These are phyloP conservation scores for Dipodomys ordii DNA, from an alignment of 2,113 vertebrate species.

Conservation along the genomic window DNA sequence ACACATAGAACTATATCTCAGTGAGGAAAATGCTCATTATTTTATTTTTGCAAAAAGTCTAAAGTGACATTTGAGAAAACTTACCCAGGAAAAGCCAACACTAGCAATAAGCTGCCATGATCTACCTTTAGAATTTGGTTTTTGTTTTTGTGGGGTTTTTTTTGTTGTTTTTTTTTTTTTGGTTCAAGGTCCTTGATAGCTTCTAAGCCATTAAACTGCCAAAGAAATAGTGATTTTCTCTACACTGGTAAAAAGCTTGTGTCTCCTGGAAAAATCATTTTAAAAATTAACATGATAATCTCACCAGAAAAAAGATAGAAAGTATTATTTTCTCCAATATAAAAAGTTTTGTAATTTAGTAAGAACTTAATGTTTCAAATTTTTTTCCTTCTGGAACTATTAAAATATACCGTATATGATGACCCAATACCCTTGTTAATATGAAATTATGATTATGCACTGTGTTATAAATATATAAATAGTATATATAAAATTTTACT, in stretches of 20 bases:
- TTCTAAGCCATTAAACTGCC: slow-evolving; percentile 40
- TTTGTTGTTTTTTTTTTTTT: slow-evolving; percentile 51
- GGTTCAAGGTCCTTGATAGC: slow-evolving; percentile 5
- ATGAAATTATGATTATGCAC: not conserved
- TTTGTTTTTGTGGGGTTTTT: too few relatives aligned
- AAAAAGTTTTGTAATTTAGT: not conserved
- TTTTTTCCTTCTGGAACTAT: not conserved
- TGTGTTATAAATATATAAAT: not conserved
- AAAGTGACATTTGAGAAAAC: slow-evolving; percentile 26
- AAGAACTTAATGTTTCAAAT: slow-evolving; percentile 17
- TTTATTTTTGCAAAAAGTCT: not conserved
- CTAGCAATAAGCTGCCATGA: slow-evolving; percentile 2
- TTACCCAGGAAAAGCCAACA: not conserved
- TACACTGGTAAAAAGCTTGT: not conserved
- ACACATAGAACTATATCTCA: not conserved
- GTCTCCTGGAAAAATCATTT: slow-evolving; percentile 17
- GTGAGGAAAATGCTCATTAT: slow-evolving; percentile 54
- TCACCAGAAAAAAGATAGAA: slow-evolving; percentile 39
- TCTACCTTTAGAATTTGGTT: not conserved
- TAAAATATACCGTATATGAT: not conserved
- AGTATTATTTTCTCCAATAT: not conserved
- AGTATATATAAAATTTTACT: not conserved
- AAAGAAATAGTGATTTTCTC: slow-evolving; percentile 54
- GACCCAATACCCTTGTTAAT: not conserved
- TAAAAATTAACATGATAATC: not conserved